Evolutionary conservation across 2,888 invertebrate genomes (phyloP).

Genomic region (Sinelater perroti): DNA sequence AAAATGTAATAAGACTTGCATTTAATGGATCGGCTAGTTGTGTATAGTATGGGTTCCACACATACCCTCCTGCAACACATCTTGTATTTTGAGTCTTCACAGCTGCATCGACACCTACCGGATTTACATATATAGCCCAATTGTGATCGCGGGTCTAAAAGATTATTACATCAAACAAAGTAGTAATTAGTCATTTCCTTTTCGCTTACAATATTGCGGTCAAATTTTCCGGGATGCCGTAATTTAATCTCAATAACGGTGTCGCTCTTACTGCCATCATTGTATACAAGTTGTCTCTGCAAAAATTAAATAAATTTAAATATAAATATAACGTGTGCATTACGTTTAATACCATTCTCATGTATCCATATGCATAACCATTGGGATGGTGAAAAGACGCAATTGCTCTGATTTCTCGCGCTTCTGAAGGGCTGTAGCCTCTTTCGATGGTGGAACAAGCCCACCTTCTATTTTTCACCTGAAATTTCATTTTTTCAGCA

Average conservation of each 20-base stretch:
- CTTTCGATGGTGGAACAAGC: constrained; percentile 86
- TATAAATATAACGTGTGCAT: not conserved
- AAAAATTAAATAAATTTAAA: constrained; percentile 43
- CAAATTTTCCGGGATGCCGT: constrained; percentile 85
- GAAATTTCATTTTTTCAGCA: constrained; percentile 5
- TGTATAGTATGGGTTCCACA: constrained; percentile 91
- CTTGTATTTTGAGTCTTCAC: constrained; percentile 81
- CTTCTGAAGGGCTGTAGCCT: constrained; percentile 88
- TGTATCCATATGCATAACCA: constrained; percentile 85
- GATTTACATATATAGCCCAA: constrained; percentile 92
- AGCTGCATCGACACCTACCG: constrained; percentile 89
- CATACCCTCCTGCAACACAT: constrained; percentile 90
- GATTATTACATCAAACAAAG: constrained; percentile 23
- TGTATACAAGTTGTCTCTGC: constrained; percentile 85
- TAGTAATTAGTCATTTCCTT: too few relatives aligned
- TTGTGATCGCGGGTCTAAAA: constrained; percentile 81
- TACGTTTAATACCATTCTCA: constrained; percentile 72
- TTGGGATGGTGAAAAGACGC: constrained; percentile 92
- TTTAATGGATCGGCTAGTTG: constrained; percentile 90
- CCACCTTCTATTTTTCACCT: constrained; percentile 73
- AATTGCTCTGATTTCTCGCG: constrained; percentile 83
- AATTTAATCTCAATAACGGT: constrained; percentile 90
- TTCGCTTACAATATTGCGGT: constrained; percentile 77
- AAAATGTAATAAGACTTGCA: constrained; percentile 62
- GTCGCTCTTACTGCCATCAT: constrained; percentile 86